Evolutionary conservation across 2,797 vertebrate species (phyloP), one percentile per base, ranked within the genome.

Genomic region (Serranus cabrilla): DNA sequence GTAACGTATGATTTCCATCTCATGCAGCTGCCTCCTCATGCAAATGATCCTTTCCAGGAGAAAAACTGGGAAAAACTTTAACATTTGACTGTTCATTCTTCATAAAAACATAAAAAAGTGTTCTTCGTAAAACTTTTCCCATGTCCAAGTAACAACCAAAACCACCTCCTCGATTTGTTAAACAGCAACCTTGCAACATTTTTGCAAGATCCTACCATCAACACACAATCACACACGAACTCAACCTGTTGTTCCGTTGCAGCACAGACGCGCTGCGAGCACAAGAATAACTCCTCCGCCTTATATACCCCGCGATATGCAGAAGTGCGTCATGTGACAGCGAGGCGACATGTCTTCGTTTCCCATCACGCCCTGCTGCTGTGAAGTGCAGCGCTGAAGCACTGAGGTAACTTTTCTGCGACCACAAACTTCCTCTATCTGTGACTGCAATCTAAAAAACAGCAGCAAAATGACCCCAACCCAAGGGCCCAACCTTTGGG

Each of bases 371-470:
- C 93, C 92, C 89, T 72, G 27, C 11, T 75, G 81, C 54, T 82
- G 86, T 79, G 80, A 82, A 85, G 81, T 49, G 31, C 78, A 16
- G 27, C 2, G 0, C 25, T 61, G 61, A 86, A 20, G 74, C 47
- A 27, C 59, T 82, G 80, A 90, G 72, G 87, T 86, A 82, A 92
- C 71, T 59, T 63, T 54, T 84, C 62, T 76, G 72, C 6, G 61
- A 94, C 93, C 93, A 5, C 93, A 93, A 83, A 93, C 94, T 96
- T 95, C 93, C 92, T 14, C 63, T 87, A 86, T 92, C 75, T 87
- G 40, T 25, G 50, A 79, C 66, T 69, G 68, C 62, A 83, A 90
- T 89, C 62, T 42, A 83, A n/a, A 27, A 55, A 67, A 47, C 50
- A 9, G 85, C 89, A 83, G 83, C 40, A 47, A 88, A 92, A 90